A percentile compares a stretch with the other conserved stretches of the same genome.
Evolutionary conservation across 2,888 invertebrate genomes (phyloP).

Genomic region (Drosophila limbata): DNA sequence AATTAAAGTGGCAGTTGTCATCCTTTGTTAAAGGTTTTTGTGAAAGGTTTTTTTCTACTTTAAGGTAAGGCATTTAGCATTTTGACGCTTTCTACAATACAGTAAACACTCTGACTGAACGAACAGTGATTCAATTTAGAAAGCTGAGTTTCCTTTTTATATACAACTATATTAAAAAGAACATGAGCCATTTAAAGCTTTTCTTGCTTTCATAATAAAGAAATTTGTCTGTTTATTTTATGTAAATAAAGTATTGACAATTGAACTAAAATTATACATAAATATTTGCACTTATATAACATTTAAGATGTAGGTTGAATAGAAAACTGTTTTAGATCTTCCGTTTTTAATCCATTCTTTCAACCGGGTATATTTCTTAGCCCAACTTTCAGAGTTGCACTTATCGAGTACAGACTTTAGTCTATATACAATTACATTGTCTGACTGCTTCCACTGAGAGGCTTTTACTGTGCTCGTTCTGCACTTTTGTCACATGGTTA

Average conservation of each 20-base stretch:
- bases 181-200: not conserved
- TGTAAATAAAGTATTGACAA: no score
- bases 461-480: conserved; percentile 44
- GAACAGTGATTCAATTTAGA: not conserved
- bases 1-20: conserved; percentile 56
- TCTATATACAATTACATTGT: conserved; percentile 39
- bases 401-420: conserved; percentile 17
- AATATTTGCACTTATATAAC: no score
- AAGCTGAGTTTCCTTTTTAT: not conserved
- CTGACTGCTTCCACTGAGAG: conserved; percentile 1
- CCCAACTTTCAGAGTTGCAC: not conserved
- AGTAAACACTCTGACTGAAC: conserved; percentile 21
- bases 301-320: not conserved
- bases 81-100: conserved; percentile 49
- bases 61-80: conserved; percentile 36
- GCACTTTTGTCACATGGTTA: conserved; percentile 44
- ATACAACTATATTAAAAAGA: not conserved
- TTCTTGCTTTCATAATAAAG: not conserved
- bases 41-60: conserved; percentile 36
- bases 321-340: not conserved
- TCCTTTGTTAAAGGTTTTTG: conserved; percentile 41
- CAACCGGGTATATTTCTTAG: no score
- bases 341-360: not conserved
- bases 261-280: no score
- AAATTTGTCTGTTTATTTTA: no score